Base-by-base conservation (phyloP, 2,797 vertebrate species). In the Perodicticus potto region DNA sequence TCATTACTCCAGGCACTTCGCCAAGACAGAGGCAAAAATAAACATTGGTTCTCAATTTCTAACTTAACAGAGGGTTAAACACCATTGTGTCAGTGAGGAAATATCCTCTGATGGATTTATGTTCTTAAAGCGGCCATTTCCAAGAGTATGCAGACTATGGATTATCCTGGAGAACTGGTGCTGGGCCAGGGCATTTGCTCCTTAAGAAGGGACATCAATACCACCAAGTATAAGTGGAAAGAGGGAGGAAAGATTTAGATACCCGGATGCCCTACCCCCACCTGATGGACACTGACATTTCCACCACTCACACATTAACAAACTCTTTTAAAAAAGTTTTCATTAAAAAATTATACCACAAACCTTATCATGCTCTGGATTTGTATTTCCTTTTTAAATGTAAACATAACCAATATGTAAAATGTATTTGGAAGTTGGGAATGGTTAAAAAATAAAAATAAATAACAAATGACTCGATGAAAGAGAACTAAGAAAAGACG, bases 361-460 rank as follows among this genome's bases (percentile, higher is more conserved):
- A n/a, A 67, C 65, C 32, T 19, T 37, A 53, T 59, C 29, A 94
- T 92, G 40, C 16, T 59, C 22, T 80, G 37, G 6, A 55, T 76
- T 86, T 78, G n/a, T 45, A 73, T 82, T 89, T 86, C 40, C 67
- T 83, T 89, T 90, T 76, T 20, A 89, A 63, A 86, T 74, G 69
- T 53, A 73, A 43, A 40, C n/a, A 84, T 89, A 86, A 78, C 8
- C n/a, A 82, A n/a, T n/a, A n/a, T n/a, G n/a, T n/a, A n/a, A 83
- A 93, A 78, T 63, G 2, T 40, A 67, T 92, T 90, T 93, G 49
- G 17, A 91, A 69, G 43, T n/a, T 89, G 49, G 1, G 5, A 2
- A 29, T 53, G 2, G 27, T 86, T 81, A 92, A 72, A 94, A 27
- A 73, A 73, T 73, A 2, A 37, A 81, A 83, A 89, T 53, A 53